Evolutionary conservation across 2,888 invertebrate genomes (phyloP).

Genomic region (Diarsia dahlii): DNA sequence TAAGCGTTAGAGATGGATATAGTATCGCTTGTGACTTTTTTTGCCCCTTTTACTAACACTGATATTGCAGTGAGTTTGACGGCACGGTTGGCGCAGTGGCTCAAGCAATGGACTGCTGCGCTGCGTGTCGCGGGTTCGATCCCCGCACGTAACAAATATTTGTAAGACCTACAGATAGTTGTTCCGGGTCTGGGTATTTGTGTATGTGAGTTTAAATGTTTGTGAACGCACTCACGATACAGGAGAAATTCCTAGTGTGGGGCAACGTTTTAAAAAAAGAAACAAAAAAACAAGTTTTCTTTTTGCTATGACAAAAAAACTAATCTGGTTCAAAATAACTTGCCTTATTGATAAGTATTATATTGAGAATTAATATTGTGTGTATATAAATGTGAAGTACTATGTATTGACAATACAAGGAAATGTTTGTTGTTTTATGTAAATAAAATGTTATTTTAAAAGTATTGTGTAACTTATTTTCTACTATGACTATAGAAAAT

Average conservation of each 20-base stretch:
- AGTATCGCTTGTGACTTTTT: neutral
- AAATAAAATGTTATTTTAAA: constrained; percentile 15
- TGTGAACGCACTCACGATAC: no score
- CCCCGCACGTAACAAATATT: no score
- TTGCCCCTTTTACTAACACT: neutral
- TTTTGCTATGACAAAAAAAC: neutral
- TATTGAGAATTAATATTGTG: neutral
- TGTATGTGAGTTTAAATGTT: no score
- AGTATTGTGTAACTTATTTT: neutral
- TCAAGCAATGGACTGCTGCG: no score
- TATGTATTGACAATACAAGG: constrained; percentile 5
- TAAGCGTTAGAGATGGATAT: neutral
- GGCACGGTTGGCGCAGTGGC: no score
- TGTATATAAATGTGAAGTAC: neutral
- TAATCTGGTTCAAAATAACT: neutral
- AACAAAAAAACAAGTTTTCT: no score
- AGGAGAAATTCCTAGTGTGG: no score
- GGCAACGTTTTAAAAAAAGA: no score
- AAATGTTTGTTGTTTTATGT: constrained; percentile 11
- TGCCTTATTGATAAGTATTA: constrained; percentile 4
- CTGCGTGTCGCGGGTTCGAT: no score
- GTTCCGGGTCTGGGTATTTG: no score
- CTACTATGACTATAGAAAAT: no score
- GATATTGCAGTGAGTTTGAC: neutral
- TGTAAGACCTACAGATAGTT: no score